Percentiles rank a stretch among this genome's conserved stretches.
phyloP scores from a whole-genome alignment of 1,140 invertebrate genomes.

The Drosophila auraria region DNA sequence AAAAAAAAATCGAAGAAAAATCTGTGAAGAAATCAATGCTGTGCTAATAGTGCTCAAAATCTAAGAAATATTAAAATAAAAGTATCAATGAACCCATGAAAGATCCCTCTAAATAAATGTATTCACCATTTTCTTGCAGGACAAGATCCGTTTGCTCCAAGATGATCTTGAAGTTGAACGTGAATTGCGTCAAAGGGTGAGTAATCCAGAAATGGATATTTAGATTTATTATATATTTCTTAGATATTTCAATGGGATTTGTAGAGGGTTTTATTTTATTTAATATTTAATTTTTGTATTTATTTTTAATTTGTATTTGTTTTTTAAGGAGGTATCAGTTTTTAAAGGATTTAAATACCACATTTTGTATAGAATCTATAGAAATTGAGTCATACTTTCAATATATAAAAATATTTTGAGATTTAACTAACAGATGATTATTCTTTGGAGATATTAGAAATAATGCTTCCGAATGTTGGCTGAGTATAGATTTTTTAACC shows the following conservation, averaged over 20 bases:
- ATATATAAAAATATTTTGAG: not conserved
- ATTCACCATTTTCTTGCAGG: slow-evolving; percentile 89
- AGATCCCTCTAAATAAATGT: slow-evolving; percentile 33
- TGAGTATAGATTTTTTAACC: not conserved
- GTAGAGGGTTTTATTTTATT: not conserved
- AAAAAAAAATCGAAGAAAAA: slow-evolving; percentile 22
- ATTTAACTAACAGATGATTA: not conserved
- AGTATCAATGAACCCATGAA: slow-evolving; percentile 6
- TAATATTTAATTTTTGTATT: not conserved
- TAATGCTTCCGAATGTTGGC: not conserved
- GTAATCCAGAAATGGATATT: slow-evolving; percentile 67
- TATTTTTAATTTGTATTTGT: too few relatives aligned
- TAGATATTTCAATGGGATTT: not conserved
- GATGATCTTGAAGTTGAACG: slow-evolving; percentile 99
- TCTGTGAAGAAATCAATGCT: slow-evolving; percentile 40
- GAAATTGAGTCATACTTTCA: not conserved
- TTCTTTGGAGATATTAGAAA: not conserved
- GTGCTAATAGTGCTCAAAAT: slow-evolving; percentile 23
- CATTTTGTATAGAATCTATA: not conserved
- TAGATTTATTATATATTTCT: not conserved
- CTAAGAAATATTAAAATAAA: not conserved
- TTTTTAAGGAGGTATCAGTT: not conserved
- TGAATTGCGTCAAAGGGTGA: slow-evolving; percentile 98
- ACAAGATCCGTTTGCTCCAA: slow-evolving; percentile 98
- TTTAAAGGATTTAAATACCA: not conserved